Conservation (phyloP, 2,888 invertebrate species). For the Notodonta dromedarius region DNA sequence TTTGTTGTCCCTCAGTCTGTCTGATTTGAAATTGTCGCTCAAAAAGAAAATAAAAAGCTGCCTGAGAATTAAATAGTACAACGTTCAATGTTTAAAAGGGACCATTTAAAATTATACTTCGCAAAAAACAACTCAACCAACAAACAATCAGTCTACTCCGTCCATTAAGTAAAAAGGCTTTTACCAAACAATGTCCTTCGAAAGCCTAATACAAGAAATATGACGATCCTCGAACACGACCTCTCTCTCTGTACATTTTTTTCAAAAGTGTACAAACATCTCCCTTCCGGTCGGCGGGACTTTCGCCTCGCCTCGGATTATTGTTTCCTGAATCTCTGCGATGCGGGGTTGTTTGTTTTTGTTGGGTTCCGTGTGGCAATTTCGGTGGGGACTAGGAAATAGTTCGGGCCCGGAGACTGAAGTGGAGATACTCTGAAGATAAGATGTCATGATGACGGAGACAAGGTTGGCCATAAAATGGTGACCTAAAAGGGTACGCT, state of each 20-base stretch:
- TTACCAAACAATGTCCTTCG: constrained; percentile 29
- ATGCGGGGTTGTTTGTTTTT: constrained; percentile 14
- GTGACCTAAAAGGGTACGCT: not conserved
- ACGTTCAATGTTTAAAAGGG: not conserved
- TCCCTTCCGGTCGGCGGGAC: constrained; percentile 31
- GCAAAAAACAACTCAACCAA: constrained; percentile 18
- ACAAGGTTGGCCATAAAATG: not conserved
- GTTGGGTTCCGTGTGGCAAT: constrained; percentile 9
- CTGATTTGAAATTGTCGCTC: constrained; percentile 13
- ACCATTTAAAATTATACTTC: not conserved
- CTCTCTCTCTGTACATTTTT: constrained; percentile 17
- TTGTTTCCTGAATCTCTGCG: constrained; percentile 36
- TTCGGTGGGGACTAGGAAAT: not conserved
- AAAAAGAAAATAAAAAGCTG: constrained; percentile 18
- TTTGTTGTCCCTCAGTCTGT: too few relatives aligned
- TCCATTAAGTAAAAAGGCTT: constrained; percentile 39
- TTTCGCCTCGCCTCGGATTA: constrained; percentile 35
- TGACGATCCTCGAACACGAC: constrained; percentile 2
- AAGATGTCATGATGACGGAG: not conserved
- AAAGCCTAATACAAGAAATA: constrained; percentile 7
- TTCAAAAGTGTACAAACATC: constrained; percentile 37
- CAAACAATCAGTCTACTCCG: constrained; percentile 20
- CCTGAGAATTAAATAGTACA: not conserved
- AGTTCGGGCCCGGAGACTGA: not conserved
- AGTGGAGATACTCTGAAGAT: not conserved